Evolutionary conservation across 2,797 vertebrate species (phyloP).

Genomic region (Darevskia mixta): DNA sequence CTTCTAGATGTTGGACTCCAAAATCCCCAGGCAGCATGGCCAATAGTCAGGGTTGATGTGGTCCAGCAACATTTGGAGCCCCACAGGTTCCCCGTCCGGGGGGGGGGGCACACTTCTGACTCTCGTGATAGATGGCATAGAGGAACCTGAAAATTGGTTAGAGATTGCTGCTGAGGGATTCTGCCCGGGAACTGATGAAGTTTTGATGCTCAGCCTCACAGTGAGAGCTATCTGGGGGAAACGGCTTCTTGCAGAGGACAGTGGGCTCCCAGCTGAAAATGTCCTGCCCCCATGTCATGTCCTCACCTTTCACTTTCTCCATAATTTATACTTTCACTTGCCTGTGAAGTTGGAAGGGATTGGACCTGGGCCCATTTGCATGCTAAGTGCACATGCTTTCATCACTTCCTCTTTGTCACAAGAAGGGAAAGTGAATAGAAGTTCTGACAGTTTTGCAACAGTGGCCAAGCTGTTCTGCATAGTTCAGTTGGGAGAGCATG

Average conservation of each 20-base stretch:
- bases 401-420: conserved; percentile 17
- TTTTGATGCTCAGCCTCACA: neutral
- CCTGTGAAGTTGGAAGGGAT: neutral
- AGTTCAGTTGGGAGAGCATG: no score
- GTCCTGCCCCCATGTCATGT: no score
- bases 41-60: no score
- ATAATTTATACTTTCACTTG: neutral
- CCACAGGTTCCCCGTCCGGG: no score
- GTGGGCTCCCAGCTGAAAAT: neutral
- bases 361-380: neutral
- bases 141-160: neutral
- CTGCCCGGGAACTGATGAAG: neutral
- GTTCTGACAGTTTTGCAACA: conserved; percentile 25
- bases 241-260: neutral
- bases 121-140: no score
- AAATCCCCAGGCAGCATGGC: no score
- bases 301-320: neutral
- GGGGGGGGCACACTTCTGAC: no score
- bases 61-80: no score
- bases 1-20: no score
- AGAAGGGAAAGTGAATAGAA: conserved; percentile 2
- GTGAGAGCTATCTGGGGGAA: neutral
- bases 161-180: neutral
- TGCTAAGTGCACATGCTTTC: neutral
- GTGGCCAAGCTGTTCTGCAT: no score